These are phyloP conservation scores for Nyctereutes procyonoides DNA, from an alignment of 2,113 vertebrate species.

Conservation along the genomic window DNA sequence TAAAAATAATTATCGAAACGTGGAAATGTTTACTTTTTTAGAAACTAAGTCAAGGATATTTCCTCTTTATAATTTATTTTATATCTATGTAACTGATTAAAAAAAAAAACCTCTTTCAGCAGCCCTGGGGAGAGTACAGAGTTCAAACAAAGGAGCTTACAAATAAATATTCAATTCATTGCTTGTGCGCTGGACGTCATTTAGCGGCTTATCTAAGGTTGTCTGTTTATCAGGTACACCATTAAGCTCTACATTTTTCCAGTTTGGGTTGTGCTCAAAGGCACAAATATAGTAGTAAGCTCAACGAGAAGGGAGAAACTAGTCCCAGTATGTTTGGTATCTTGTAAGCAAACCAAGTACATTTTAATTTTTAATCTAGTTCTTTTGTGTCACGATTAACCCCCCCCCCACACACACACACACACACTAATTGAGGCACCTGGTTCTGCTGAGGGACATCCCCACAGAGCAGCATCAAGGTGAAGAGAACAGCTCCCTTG, in stretches of 20 bases:
- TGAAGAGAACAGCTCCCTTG: neutral
- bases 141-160: neutral
- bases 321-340: neutral
- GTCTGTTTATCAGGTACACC: neutral
- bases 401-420: fast-evolving
- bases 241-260: neutral
- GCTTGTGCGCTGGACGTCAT: neutral
- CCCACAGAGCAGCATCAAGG: neutral
- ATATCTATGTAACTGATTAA: neutral
- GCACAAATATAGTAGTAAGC: neutral
- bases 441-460: neutral
- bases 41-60: conserved; percentile 11
- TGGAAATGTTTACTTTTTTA: conserved; percentile 2
- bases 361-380: neutral
- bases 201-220: neutral
- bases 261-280: neutral
- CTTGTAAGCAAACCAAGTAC: neutral
- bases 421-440: neutral
- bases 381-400: neutral
- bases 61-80: conserved; percentile 31
- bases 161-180: neutral
- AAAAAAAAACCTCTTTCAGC: neutral
- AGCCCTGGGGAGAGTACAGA: neutral
- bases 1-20: conserved; percentile 26
- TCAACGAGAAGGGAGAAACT: neutral